Evolutionary conservation across 2,113 vertebrate genomes (phyloP).

Genomic region (Erythrolamprus reginae): DNA sequence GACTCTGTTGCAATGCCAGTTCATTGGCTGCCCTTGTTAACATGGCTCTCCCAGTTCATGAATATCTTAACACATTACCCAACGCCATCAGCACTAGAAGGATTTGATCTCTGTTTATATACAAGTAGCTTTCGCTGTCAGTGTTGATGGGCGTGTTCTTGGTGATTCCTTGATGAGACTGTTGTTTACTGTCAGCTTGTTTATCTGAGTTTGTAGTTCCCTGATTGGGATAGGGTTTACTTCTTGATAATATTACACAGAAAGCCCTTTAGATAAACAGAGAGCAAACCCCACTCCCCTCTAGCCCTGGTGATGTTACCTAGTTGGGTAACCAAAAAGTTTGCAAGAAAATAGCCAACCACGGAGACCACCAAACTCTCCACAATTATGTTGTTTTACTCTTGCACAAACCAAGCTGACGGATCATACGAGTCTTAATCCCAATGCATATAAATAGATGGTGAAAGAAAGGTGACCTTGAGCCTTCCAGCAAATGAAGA

Average conservation of each 20-base stretch:
- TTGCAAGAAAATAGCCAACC: not conserved
- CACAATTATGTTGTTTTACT: not conserved
- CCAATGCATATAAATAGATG: not conserved
- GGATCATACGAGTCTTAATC: constrained; percentile 21
- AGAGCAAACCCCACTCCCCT: not conserved
- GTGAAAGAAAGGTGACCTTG: constrained; percentile 6
- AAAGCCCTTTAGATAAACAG: not conserved
- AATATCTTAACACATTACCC: no score
- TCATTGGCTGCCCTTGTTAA: no score
- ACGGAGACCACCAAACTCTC: not conserved
- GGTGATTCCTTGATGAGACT: not conserved
- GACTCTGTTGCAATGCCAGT: no score
- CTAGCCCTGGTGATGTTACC: not conserved
- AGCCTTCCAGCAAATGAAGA: not conserved
- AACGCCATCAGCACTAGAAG: no score
- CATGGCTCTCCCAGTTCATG: no score
- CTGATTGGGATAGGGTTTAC: not conserved
- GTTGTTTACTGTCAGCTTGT: not conserved
- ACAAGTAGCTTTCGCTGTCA: not conserved
- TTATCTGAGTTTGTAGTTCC: not conserved
- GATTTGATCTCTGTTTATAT: not conserved
- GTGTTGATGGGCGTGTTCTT: not conserved
- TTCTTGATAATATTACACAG: not conserved
- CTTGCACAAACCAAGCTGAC: not conserved
- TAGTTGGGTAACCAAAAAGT: not conserved